Conservation (phyloP, 2,888 invertebrate species). For the Acheta domesticus region DNA sequence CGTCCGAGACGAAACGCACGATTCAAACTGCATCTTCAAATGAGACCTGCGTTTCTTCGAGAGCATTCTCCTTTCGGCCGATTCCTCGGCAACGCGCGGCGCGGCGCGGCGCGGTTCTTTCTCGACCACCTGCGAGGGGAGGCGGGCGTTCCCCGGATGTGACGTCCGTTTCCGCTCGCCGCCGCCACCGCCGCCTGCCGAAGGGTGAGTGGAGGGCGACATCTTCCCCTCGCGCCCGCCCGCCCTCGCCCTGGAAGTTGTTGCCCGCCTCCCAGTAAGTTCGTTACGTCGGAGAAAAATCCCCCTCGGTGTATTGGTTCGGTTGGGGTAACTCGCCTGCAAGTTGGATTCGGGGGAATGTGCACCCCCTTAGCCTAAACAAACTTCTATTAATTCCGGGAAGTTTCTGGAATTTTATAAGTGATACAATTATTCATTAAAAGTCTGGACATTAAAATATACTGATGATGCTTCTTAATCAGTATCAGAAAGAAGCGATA, state of each 20-base stretch:
- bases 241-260: neutral
- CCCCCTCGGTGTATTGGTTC: neutral
- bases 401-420: conserved; percentile 18
- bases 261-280: neutral
- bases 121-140: too few species aligned
- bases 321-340: neutral
- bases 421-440: conserved; percentile 18
- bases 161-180: too few species aligned
- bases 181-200: too few species aligned
- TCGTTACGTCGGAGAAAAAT: conserved; percentile 5
- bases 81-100: too few species aligned
- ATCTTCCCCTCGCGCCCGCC: too few species aligned
- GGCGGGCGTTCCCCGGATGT: too few species aligned
- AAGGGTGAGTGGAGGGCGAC: too few species aligned
- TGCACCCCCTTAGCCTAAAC: neutral
- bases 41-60: too few species aligned
- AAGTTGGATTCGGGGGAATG: conserved; percentile 4
- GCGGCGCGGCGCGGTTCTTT: too few species aligned
- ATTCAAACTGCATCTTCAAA: too few species aligned
- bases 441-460: neutral
- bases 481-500: neutral
- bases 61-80: too few species aligned
- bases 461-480: conserved; percentile 18
- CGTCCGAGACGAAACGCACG: too few species aligned
- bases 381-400: neutral